phyloP scores from a whole-genome alignment of 2,888 invertebrate genomes.

The Pollenia amentaria region DNA sequence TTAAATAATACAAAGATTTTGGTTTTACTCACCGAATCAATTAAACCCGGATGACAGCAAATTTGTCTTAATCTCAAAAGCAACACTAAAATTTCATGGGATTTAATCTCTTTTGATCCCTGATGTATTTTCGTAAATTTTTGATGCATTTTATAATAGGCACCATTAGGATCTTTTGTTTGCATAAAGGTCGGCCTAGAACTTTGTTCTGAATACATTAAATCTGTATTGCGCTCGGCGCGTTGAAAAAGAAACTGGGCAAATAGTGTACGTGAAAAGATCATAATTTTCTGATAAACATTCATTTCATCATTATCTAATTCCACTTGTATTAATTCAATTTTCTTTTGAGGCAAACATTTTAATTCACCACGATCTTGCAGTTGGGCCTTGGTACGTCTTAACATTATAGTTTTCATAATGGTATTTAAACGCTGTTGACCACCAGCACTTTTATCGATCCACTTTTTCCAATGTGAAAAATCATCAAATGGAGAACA shows the following conservation, averaged over 20 bases:
- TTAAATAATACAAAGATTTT: slow-evolving; percentile 80
- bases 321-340: slow-evolving; percentile 87
- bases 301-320: slow-evolving; percentile 89
- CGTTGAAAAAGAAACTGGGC: slow-evolving; percentile 91
- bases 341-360: slow-evolving; percentile 87
- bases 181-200: slow-evolving; percentile 81
- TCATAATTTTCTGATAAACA: slow-evolving; percentile 91
- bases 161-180: slow-evolving; percentile 84
- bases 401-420: slow-evolving; percentile 92
- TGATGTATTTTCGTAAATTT: slow-evolving; percentile 87
- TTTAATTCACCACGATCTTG: slow-evolving; percentile 87
- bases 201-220: slow-evolving; percentile 77
- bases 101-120: slow-evolving; percentile 86
- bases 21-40: slow-evolving; percentile 86
- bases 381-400: slow-evolving; percentile 94
- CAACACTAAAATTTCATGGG: slow-evolving; percentile 91
- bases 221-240: slow-evolving; percentile 87
- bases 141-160: slow-evolving; percentile 88
- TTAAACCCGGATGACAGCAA: slow-evolving; percentile 94
- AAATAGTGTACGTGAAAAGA: slow-evolving; percentile 90
- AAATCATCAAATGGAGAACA: slow-evolving; percentile 96
- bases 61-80: slow-evolving; percentile 94
- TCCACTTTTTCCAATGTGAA: slow-evolving; percentile 95
- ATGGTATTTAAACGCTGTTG: slow-evolving; percentile 93
- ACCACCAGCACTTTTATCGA: slow-evolving; percentile 92